Percentiles rank a stretch among this genome's conserved stretches.
Evolutionary conservation across 53 echinoderm and acorn worm genomes (phyloP).

Genomic region (Mesocentrotus franciscanus): DNA sequence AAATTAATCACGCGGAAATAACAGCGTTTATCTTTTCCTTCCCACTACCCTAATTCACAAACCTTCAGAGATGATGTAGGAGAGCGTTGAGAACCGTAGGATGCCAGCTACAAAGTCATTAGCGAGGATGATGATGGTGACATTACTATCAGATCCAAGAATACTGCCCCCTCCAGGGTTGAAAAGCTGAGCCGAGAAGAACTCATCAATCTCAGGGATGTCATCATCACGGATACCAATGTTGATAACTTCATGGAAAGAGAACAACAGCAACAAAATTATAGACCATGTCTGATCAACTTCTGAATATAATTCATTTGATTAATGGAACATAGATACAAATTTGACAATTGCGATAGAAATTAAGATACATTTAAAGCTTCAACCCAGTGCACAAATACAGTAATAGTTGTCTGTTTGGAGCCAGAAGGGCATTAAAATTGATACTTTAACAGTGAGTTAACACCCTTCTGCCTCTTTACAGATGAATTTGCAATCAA

Average conservation of each 20-base stretch:
- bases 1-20: too few species aligned
- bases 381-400: too few species aligned
- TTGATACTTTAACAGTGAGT: too few species aligned
- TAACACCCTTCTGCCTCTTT: too few species aligned
- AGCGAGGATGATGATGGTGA: constrained; percentile 85
- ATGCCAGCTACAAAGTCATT: constrained; percentile 98
- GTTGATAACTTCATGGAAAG: constrained; percentile 79
- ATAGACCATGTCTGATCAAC: neutral
- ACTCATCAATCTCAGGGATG: constrained; percentile 89
- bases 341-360: neutral
- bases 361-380: too few species aligned
- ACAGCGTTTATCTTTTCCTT: neutral
- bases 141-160: constrained; percentile 76
- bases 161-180: constrained; percentile 90
- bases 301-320: neutral
- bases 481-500: too few species aligned
- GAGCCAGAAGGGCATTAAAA: too few species aligned
- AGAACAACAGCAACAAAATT: neutral
- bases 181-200: constrained; percentile 83
- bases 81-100: constrained; percentile 77
- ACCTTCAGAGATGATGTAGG: constrained; percentile 96
- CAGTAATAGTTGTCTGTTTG: too few species aligned
- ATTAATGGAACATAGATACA: neutral
- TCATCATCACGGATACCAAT: constrained; percentile 91
- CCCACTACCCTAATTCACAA: neutral